Evolutionary conservation across 2,797 vertebrate genomes (phyloP).

Genomic region (Otolemur crassicaudatus): DNA sequence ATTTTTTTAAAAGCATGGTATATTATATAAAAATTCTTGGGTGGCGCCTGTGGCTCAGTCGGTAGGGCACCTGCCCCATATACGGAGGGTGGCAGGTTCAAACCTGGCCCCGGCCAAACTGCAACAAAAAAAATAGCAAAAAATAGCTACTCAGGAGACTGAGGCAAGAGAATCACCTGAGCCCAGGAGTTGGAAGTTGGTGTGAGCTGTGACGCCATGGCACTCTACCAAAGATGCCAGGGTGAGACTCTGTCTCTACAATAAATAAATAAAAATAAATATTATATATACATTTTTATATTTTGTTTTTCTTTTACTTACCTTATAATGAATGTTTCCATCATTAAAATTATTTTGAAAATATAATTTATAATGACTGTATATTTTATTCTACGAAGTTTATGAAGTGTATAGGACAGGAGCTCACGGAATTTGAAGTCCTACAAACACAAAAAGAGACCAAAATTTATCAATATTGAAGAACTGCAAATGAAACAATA

Average conservation of each 20-base stretch:
- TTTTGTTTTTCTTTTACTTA: neutral
- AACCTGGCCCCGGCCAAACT: no score
- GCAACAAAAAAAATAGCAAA: no score
- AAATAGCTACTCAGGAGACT: no score
- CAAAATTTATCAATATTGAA: neutral
- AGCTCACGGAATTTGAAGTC: neutral
- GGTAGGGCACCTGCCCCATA: no score
- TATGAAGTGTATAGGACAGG: neutral
- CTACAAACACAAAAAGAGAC: neutral
- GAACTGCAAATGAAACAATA: neutral
- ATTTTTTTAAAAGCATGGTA: neutral
- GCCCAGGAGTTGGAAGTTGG: no score
- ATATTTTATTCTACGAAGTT: neutral
- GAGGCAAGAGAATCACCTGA: no score
- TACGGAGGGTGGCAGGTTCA: no score
- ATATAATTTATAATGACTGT: neutral
- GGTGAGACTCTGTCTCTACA: no score
- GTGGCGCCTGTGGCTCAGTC: no score
- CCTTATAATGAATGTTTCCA: neutral
- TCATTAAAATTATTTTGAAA: constrained; percentile 12
- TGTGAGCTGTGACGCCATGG: no score
- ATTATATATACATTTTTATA: neutral
- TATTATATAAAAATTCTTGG: neutral
- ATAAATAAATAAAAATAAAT: no score
- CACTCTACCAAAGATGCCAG: no score